These are phyloP conservation scores for Pterois miles DNA, from an alignment of 2,797 vertebrate genomes.

Conservation along the genomic window DNA sequence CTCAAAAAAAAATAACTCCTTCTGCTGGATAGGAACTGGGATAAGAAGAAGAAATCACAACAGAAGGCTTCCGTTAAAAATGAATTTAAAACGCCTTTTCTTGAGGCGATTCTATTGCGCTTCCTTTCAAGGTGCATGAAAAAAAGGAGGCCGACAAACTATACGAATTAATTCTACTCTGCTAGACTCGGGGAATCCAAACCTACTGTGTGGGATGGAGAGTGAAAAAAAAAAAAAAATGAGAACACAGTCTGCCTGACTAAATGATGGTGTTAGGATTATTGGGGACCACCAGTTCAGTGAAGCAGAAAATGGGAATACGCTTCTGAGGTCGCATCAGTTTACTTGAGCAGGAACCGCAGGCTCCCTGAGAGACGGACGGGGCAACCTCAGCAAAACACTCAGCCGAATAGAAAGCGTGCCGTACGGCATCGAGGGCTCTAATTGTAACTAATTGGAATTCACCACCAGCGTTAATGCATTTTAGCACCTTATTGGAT, in stretches of 20 bases:
- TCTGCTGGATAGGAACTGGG: constrained; percentile 27
- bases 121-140: constrained; percentile 54
- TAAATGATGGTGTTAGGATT: constrained; percentile 87
- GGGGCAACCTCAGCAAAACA: constrained; percentile 67
- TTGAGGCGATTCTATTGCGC: constrained; percentile 39
- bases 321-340: constrained; percentile 75
- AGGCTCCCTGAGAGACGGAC: constrained; percentile 64
- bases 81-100: constrained; percentile 54
- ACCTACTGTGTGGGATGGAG: constrained; percentile 63
- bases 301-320: constrained; percentile 88
- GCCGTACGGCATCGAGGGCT: constrained; percentile 22
- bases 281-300: constrained; percentile 83
- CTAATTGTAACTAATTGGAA: constrained; percentile 78
- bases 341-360: constrained; percentile 73
- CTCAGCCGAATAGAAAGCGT: constrained; percentile 10
- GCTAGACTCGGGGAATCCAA: constrained; percentile 68
- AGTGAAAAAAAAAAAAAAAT: constrained; percentile 62
- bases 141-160: constrained; percentile 55
- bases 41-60: constrained; percentile 47
- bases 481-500: constrained; percentile 63
- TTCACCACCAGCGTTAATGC: constrained; percentile 64
- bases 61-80: constrained; percentile 30
- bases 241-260: constrained; percentile 74
- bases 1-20: background rate
- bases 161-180: constrained; percentile 73